Evolutionary conservation across 2,113 vertebrate genomes (phyloP).

Genomic region (Esox niger): DNA sequence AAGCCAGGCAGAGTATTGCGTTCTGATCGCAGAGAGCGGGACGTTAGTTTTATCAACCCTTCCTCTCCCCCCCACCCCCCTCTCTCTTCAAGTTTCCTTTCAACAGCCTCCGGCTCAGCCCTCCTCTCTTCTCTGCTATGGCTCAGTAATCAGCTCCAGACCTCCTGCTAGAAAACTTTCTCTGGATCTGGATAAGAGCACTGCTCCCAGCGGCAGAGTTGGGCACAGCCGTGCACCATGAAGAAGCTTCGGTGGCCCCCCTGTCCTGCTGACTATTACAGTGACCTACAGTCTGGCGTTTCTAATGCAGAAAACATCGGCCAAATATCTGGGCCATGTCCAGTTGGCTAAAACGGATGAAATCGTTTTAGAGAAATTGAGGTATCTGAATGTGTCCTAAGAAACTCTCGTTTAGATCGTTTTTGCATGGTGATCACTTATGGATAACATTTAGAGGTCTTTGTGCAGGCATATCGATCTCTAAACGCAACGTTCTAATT

Average conservation of each 20-base stretch:
- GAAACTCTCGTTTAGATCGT: no score
- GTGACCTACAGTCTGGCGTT: no score
- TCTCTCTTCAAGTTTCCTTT: constrained; percentile 62
- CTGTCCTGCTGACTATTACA: no score
- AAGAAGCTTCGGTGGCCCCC: not conserved
- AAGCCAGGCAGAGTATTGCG: constrained; percentile 58
- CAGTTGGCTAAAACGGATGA: no score
- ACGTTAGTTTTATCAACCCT: constrained; percentile 81
- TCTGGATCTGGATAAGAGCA: not conserved
- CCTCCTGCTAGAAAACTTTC: constrained; percentile 54
- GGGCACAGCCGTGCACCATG: not conserved
- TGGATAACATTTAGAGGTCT: no score
- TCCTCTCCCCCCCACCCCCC: constrained; percentile 36
- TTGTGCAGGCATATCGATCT: no score
- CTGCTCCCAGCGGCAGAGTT: constrained; percentile 32
- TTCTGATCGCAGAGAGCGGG: constrained; percentile 62
- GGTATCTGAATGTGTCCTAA: no score
- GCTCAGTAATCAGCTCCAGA: constrained; percentile 44
- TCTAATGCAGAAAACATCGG: no score
- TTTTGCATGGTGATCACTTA: no score
- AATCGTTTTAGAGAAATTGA: no score
- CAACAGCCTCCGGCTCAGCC: constrained; percentile 75
- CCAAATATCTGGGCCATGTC: no score
- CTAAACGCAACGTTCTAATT: no score
- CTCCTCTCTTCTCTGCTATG: constrained; percentile 65